Evolutionary conservation across 2,888 invertebrate genomes (phyloP).

Genomic region (Drosophila nr. medialis): DNA sequence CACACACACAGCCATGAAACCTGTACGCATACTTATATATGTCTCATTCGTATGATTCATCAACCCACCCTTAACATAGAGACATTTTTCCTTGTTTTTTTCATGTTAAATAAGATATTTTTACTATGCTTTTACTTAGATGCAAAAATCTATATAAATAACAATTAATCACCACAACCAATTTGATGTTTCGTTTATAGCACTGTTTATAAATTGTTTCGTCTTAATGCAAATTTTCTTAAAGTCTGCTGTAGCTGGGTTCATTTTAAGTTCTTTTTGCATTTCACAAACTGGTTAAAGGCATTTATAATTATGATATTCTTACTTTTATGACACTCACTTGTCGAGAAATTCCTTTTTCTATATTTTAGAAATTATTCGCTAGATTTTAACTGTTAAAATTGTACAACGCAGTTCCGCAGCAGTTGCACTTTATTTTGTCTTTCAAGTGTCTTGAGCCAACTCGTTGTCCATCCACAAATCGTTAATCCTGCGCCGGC

Average conservation of each 20-base stretch:
- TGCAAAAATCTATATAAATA: neutral
- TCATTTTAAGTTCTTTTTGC: neutral
- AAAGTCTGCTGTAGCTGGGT: neutral
- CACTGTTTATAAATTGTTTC: neutral
- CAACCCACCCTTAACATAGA: slow-evolving; percentile 48
- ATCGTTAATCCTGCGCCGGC: slow-evolving; percentile 75
- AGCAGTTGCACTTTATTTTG: slow-evolving; percentile 60
- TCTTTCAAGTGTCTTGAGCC: slow-evolving; percentile 49
- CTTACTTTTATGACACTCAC: slow-evolving; percentile 8
- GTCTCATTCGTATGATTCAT: slow-evolving; percentile 67
- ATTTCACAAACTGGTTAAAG: neutral
- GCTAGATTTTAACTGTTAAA: neutral
- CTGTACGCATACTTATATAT: slow-evolving; percentile 27
- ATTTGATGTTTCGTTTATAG: neutral
- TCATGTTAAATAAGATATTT: neutral
- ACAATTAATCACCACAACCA: neutral
- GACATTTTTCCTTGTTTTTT: slow-evolving; percentile 11
- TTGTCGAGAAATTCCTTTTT: neutral
- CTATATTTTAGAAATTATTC: slow-evolving; percentile 6
- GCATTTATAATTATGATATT: neutral
- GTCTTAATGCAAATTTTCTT: neutral
- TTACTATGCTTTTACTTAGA: neutral
- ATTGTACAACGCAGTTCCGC: slow-evolving; percentile 49
- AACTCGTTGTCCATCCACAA: slow-evolving; percentile 47
- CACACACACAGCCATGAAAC: slow-evolving; percentile 8